Conservation (phyloP, 2,113 vertebrate genomes). For the Dromiciops gliroides region DNA sequence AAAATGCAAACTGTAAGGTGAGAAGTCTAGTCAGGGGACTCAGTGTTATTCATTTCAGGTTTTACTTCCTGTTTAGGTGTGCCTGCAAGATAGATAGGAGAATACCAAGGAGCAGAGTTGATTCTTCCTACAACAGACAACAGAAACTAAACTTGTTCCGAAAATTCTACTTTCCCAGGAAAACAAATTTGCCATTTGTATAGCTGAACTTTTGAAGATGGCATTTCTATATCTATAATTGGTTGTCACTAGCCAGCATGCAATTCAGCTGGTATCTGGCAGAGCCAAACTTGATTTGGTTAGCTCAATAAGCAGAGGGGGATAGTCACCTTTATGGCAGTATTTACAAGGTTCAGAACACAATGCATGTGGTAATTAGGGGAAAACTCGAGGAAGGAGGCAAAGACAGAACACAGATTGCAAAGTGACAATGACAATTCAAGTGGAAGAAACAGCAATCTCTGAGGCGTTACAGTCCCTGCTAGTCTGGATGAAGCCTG, state of each 20-base stretch:
- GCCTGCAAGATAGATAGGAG: neutral
- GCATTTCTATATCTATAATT: neutral
- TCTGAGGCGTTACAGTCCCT: slow-evolving; percentile 64
- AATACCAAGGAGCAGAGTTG: neutral
- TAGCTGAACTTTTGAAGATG: slow-evolving; percentile 56
- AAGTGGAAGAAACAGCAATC: slow-evolving; percentile 71
- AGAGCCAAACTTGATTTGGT: slow-evolving; percentile 48
- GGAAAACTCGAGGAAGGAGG: slow-evolving; percentile 43
- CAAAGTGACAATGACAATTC: slow-evolving; percentile 64
- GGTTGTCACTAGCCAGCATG: neutral
- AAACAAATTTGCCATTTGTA: slow-evolving; percentile 33
- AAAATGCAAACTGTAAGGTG: neutral
- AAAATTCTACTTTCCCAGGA: slow-evolving; percentile 45
- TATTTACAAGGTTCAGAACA: slow-evolving; percentile 60
- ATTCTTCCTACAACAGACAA: slow-evolving; percentile 6
- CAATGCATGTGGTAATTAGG: slow-evolving; percentile 54
- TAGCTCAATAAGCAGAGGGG: slow-evolving; percentile 60
- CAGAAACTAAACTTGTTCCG: slow-evolving; percentile 30
- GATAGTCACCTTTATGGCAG: slow-evolving; percentile 54
- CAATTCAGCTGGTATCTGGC: slow-evolving; percentile 50
- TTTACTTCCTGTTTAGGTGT: neutral
- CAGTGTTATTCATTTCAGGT: neutral
- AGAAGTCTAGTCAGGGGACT: neutral
- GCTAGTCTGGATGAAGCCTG: slow-evolving; percentile 61
- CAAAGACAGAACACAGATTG: slow-evolving; percentile 53